Conservation (phyloP, 1,140 invertebrate species). For the Tetragonula clypearis region DNA sequence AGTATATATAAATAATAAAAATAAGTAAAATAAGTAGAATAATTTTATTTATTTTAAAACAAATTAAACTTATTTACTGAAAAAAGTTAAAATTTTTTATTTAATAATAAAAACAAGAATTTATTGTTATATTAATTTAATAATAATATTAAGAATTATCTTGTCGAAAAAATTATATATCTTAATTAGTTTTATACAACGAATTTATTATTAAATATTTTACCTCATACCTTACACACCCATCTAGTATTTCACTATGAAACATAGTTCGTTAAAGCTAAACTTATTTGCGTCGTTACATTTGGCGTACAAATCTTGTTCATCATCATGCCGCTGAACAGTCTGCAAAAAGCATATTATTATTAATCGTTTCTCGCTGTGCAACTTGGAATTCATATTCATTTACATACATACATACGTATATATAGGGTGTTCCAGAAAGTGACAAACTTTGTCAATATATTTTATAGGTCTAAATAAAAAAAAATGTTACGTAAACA, state of each 20-base stretch:
- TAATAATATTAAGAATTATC: neutral
- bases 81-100: neutral
- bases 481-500: neutral
- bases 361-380: constrained; percentile 31
- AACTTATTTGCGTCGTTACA: constrained; percentile 8
- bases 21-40: no score
- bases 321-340: neutral
- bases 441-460: no score
- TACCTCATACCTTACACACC: no score
- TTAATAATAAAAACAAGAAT: neutral
- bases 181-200: neutral
- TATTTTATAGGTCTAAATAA: neutral
- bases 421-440: neutral
- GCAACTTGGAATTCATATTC: constrained; percentile 38
- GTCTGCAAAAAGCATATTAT: constrained; percentile 17
- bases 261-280: constrained; percentile 4
- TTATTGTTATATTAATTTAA: neutral
- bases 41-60: no score
- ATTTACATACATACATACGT: neutral
- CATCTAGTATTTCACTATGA: neutral
- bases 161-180: neutral
- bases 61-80: no score
- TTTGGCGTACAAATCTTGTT: constrained; percentile 12
- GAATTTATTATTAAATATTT: neutral
- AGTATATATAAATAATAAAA: no score